Percentiles rank a stretch among this genome's conserved stretches.
These are phyloP conservation scores for Sus cebifrons DNA, from an alignment of 2,797 vertebrate genomes.

Conservation along the genomic window DNA sequence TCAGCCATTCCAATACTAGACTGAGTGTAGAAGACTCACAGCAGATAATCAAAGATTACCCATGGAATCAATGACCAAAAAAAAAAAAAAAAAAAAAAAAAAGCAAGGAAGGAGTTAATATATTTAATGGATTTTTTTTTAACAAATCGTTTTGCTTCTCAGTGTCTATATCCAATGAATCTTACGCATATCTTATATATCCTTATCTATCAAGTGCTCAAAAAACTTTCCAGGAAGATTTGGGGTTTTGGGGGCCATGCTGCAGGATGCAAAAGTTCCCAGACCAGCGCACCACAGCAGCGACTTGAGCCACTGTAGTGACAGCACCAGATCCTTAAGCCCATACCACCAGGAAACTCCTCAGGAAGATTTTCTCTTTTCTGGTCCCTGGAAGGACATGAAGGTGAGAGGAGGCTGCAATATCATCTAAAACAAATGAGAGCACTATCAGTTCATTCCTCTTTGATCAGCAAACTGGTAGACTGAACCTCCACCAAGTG, in stretches of 20 bases:
- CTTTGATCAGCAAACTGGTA: background rate
- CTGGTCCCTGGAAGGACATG: background rate
- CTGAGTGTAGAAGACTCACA: background rate
- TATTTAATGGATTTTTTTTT: background rate
- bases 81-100: background rate
- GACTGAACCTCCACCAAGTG: background rate
- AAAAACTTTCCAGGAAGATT: background rate
- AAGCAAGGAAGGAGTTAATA: background rate
- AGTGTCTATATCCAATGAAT: background rate
- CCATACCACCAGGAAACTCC: too few species aligned
- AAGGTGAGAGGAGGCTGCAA: background rate
- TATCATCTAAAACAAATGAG: background rate
- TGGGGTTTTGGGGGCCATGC: too few species aligned
- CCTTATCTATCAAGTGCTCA: background rate
- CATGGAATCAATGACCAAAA: background rate
- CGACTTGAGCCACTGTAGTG: too few species aligned
- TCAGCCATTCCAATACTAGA: background rate
- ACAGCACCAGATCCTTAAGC: too few species aligned
- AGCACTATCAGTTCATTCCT: background rate
- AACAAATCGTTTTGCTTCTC: slow-evolving; percentile 35
- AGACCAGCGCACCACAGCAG: too few species aligned
- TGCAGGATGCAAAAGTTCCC: too few species aligned
- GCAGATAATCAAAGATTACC: background rate
- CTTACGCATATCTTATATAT: background rate
- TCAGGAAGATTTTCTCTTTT: background rate